Conservation (phyloP, 2,113 vertebrate species). For the Ameiurus melas region DNA sequence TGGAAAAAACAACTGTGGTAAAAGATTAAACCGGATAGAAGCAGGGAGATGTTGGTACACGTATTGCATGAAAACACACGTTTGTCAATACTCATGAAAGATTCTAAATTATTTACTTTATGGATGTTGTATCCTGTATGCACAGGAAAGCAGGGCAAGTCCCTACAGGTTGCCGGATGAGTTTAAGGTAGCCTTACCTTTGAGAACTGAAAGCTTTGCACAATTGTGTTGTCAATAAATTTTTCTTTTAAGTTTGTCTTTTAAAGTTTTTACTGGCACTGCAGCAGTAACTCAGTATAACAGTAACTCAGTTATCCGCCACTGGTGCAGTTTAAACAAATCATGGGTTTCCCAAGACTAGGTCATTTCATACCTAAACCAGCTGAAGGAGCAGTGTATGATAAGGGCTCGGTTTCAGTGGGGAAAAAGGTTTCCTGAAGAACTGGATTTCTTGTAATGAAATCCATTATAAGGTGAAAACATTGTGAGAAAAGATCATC, state of each 20-base stretch:
- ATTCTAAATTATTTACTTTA: neutral
- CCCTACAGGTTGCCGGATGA: neutral
- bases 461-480: neutral
- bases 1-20: neutral
- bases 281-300: neutral
- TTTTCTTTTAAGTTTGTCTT: neutral
- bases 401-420: neutral
- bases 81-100: neutral
- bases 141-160: neutral
- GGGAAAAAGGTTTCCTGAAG: neutral
- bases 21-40: neutral
- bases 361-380: neutral
- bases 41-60: neutral
- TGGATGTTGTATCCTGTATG: neutral
- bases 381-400: neutral
- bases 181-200: neutral
- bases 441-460: neutral
- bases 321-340: neutral
- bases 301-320: neutral
- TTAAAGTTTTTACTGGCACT: neutral
- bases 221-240: neutral
- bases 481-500: neutral
- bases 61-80: neutral
- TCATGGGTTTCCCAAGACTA: neutral
- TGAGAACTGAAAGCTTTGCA: neutral